Conservation (phyloP, 2,888 invertebrate genomes). For the Cordilura impudica region DNA sequence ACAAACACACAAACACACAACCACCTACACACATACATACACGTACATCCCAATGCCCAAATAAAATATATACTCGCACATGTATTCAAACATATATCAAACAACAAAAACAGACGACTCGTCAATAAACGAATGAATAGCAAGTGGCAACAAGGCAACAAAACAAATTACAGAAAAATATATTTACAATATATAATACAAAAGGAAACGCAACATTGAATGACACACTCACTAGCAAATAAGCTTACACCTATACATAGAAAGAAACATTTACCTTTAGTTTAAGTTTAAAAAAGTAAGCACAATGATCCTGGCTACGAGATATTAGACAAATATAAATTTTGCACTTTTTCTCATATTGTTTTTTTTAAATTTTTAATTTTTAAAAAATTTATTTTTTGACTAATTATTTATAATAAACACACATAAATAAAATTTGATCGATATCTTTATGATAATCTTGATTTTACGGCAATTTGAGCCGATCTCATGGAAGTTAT, state of each 20-base stretch:
- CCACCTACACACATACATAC: conserved; percentile 57
- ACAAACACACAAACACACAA: conserved; percentile 52
- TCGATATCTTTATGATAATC: too few relatives aligned
- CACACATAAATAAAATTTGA: too few relatives aligned
- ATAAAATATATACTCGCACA: conserved; percentile 68
- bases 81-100: conserved; percentile 67
- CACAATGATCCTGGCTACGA: background rate
- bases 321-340: background rate
- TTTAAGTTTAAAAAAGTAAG: conserved; percentile 25
- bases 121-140: conserved; percentile 58
- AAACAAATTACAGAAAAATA: conserved; percentile 51
- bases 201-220: conserved; percentile 48
- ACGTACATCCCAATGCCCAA: conserved; percentile 27
- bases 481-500: too few relatives aligned
- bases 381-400: too few relatives aligned
- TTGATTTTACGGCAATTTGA: too few relatives aligned
- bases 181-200: conserved; percentile 19
- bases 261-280: conserved; percentile 37
- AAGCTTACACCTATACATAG: conserved; percentile 16
- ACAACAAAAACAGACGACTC: conserved; percentile 66
- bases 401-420: too few relatives aligned
- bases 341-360: too few relatives aligned
- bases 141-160: conserved; percentile 55
- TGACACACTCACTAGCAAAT: conserved; percentile 30
- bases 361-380: too few relatives aligned